Evolutionary conservation across 2,113 vertebrate genomes (phyloP).

Genomic region (Pleuronectes platessa): DNA sequence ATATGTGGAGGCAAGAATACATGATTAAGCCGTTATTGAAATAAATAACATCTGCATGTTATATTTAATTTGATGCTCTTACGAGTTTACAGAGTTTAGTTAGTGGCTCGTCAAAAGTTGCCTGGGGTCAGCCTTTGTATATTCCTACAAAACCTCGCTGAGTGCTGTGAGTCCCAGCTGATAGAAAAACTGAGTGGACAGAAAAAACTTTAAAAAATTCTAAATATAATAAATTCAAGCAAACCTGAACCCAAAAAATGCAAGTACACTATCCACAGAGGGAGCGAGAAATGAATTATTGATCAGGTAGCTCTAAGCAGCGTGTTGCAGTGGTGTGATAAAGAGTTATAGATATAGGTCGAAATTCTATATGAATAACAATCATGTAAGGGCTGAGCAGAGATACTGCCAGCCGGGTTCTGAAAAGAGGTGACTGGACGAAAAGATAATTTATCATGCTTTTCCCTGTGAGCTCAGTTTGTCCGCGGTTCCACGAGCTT

Average conservation of each 20-base stretch:
- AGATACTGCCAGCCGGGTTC: background rate
- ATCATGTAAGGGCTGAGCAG: conserved; percentile 1
- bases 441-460: background rate
- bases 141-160: no score
- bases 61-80: no score
- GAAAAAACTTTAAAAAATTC: background rate
- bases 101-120: no score
- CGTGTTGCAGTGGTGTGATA: background rate
- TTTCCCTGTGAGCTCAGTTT: background rate
- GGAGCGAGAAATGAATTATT: conserved; percentile 32
- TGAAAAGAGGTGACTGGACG: background rate
- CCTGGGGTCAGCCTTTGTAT: no score
- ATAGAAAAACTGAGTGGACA: background rate
- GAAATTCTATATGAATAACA: conserved; percentile 26
- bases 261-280: background rate
- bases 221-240: conserved; percentile 13
- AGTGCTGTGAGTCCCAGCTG: no score
- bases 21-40: no score
- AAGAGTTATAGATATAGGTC: conserved; percentile 1
- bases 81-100: no score
- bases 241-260: background rate
- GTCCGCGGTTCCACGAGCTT: background rate
- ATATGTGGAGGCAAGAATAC: no score
- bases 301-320: background rate
- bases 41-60: no score